Evolutionary conservation across 2,888 invertebrate genomes (phyloP).

Genomic region (Lithophane leautieri): DNA sequence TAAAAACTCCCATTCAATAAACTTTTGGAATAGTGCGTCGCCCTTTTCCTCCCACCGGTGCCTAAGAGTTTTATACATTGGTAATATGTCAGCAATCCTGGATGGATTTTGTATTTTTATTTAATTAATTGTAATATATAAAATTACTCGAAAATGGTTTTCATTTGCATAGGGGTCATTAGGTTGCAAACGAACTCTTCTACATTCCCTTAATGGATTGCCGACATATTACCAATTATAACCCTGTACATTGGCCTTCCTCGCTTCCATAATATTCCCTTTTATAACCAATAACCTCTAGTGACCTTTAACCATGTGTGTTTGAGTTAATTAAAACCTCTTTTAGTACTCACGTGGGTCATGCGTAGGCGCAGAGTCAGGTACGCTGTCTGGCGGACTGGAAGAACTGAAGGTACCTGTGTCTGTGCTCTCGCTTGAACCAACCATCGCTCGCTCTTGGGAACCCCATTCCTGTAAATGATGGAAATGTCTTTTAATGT

Average conservation of each 20-base stretch:
- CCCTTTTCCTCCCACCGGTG: background rate
- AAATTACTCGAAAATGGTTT: too few species aligned
- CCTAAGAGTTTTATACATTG: background rate
- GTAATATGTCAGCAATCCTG: too few species aligned
- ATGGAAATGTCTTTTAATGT: background rate
- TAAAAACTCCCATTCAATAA: background rate
- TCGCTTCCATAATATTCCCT: background rate
- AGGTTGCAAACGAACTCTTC: too few species aligned
- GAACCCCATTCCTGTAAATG: conserved; percentile 82
- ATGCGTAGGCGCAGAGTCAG: conserved; percentile 66
- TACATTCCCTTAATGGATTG: too few species aligned
- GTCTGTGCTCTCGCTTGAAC: conserved; percentile 86
- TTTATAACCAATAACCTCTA: background rate
- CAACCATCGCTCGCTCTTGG: conserved; percentile 87
- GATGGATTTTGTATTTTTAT: too few species aligned
- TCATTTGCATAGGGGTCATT: too few species aligned
- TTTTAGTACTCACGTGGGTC: conserved; percentile 71
- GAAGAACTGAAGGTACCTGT: conserved; percentile 87
- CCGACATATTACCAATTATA: too few species aligned
- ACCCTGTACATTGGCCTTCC: background rate
- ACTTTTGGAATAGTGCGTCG: background rate
- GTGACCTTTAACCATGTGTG: background rate
- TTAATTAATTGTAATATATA: too few species aligned
- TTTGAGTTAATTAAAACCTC: background rate
- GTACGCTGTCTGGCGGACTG: conserved; percentile 84